Evolutionary conservation across 2,888 invertebrate genomes (phyloP).

Genomic region (Stenodema calcarata): DNA sequence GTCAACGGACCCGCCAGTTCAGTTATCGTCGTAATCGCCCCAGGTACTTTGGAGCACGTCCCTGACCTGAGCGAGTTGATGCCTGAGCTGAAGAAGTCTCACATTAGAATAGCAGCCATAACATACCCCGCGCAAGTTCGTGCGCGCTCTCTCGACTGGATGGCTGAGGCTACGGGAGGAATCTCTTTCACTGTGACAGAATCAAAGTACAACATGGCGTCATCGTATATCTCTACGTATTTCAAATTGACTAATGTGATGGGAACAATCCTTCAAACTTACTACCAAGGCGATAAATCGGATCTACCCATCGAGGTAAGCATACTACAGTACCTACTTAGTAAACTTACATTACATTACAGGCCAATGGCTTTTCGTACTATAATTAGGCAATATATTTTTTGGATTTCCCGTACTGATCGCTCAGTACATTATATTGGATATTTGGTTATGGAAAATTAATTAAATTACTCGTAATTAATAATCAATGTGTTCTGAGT

Average conservation of each 20-base stretch:
- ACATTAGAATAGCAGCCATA: conserved; percentile 65
- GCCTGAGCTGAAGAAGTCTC: conserved; percentile 62
- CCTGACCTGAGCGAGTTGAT: conserved; percentile 62
- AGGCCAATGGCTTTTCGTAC: no score
- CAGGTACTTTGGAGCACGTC: conserved; percentile 64
- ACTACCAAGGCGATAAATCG: conserved; percentile 63
- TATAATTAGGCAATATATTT: no score
- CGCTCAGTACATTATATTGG: no score
- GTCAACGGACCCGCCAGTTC: conserved; percentile 65
- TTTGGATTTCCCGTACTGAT: no score
- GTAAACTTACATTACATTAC: no score
- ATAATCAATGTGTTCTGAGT: no score
- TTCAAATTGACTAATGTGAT: conserved; percentile 65
- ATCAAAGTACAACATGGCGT: conserved; percentile 65
- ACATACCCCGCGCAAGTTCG: conserved; percentile 66
- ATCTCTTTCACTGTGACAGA: conserved; percentile 65
- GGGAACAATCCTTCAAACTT: conserved; percentile 63
- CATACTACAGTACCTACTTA: neutral
- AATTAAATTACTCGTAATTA: no score
- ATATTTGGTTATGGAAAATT: neutral
- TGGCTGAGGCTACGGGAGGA: conserved; percentile 64
- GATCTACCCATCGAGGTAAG: conserved; percentile 64
- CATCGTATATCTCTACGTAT: conserved; percentile 65
- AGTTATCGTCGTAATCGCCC: conserved; percentile 66
- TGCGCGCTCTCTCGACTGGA: conserved; percentile 62